Conservation (phyloP, 2,888 invertebrate species). For the Eledona agricola region DNA sequence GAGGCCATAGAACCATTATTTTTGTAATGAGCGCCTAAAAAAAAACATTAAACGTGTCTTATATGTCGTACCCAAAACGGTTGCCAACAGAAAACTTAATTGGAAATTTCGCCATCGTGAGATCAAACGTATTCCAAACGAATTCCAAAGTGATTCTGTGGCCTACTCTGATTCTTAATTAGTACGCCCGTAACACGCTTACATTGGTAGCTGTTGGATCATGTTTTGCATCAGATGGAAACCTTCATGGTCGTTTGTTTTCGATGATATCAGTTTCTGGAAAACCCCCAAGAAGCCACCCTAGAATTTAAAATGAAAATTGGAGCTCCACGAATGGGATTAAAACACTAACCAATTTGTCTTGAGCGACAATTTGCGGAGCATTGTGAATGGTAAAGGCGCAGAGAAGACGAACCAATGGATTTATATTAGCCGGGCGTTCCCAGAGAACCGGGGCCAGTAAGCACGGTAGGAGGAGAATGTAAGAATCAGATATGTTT, state of each 20-base stretch:
- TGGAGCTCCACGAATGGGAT: background rate
- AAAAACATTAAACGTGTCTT: too few relatives aligned
- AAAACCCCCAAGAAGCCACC: slow-evolving; percentile 91
- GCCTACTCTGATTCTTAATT: too few relatives aligned
- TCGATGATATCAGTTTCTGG: slow-evolving; percentile 95
- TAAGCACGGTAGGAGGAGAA: slow-evolving; percentile 88
- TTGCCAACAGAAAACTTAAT: too few relatives aligned
- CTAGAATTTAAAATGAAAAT: slow-evolving; percentile 58
- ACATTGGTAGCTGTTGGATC: slow-evolving; percentile 83
- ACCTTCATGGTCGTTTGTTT: slow-evolving; percentile 95
- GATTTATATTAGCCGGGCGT: slow-evolving; percentile 90
- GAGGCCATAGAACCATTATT: too few relatives aligned
- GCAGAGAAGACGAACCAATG: slow-evolving; percentile 89
- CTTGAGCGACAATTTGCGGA: slow-evolving; percentile 72
- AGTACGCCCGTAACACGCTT: too few relatives aligned
- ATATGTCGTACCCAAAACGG: too few relatives aligned
- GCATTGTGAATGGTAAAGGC: slow-evolving; percentile 83
- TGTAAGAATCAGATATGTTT: slow-evolving; percentile 82
- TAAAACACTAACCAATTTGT: slow-evolving; percentile 72
- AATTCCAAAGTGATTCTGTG: too few relatives aligned
- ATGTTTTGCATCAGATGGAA: slow-evolving; percentile 90
- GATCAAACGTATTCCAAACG: too few relatives aligned
- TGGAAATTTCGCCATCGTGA: too few relatives aligned
- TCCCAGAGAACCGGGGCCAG: slow-evolving; percentile 94
- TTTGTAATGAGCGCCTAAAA: too few relatives aligned